Base-by-base conservation (phyloP, 2,888 invertebrate species). In the Aethes cnicana region DNA sequence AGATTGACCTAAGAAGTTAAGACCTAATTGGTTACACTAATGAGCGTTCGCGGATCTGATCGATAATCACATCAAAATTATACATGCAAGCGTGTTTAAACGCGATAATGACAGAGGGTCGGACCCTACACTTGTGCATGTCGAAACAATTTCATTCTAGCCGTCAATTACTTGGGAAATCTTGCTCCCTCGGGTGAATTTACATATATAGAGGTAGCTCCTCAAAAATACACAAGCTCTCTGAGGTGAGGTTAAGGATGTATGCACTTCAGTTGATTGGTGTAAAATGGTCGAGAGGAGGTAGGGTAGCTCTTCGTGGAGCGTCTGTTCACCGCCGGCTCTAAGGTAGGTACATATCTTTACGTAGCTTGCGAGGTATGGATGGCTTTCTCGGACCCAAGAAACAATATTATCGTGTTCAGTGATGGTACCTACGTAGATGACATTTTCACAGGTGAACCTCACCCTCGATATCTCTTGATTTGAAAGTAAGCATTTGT, bases 131-230 rank as follows among this genome's bases (percentile, higher is more conserved):
- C 1, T 12, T 14, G 18, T 8, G 17, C 8, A 20, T 20, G 23
- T 52, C 25, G 52, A 46, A 52, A 67, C 68, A 67, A 72, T 73
- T 66, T 70, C 70, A 72, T 76, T 77, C 72, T 71, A 62, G 64
- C 70, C 68, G 77, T 80, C 82, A 81, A 84, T 84, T 83, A 79
- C 84, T 77, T 84, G 83, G 81, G 81, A 81, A 81, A 80, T 79
- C 73, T 77, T 68, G 73, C 71, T 77, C 67, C 64, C 56, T 36
- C 46, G 44, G 39, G 47, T 56, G 55, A 63, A 81, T 82, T 80
- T 82, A 79, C 82, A 81, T 83, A 77, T 56, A n/a, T n/a, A n/a
- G n/a, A n/a, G n/a, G n/a, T n/a, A 25, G 41, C 33, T 42, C 36
- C 7, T 43, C n/a, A 30, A 30, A 43, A 44, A 47, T 32, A 32